These are phyloP conservation scores for Xenopus petersii DNA, from an alignment of 2,797 vertebrate species.

Conservation along the genomic window DNA sequence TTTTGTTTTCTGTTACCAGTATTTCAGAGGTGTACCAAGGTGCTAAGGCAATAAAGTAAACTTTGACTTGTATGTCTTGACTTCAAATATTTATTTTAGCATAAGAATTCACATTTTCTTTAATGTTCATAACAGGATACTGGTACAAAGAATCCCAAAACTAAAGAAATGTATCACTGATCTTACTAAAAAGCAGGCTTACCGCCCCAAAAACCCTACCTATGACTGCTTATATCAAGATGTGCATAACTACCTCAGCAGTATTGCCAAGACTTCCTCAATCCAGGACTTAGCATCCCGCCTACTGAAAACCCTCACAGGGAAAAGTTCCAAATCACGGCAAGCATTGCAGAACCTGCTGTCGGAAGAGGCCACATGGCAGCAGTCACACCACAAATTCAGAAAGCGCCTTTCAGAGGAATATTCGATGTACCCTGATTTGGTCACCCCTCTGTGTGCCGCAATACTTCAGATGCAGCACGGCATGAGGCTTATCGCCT, in stretches of 20 bases:
- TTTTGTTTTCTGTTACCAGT: too few relatives aligned
- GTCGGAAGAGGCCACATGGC: conserved; percentile 90
- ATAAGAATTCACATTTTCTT: not conserved
- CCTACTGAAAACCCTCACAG: conserved; percentile 73
- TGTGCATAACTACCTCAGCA: conserved; percentile 83
- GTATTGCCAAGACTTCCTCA: conserved; percentile 74
- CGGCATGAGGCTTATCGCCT: conserved; percentile 87
- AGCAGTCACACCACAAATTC: conserved; percentile 87
- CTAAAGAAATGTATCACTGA: conserved; percentile 77
- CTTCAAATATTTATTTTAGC: not conserved
- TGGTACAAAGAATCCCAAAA: conserved; percentile 82
- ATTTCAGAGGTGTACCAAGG: not conserved
- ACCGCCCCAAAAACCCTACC: conserved; percentile 72
- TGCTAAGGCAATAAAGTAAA: not conserved
- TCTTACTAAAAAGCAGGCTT: conserved; percentile 88
- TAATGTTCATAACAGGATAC: conserved; percentile 66
- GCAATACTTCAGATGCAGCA: conserved; percentile 86
- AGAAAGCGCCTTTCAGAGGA: conserved; percentile 78
- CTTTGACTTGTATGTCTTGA: not conserved
- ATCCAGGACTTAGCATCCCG: conserved; percentile 80
- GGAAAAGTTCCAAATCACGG: conserved; percentile 65
- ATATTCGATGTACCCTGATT: conserved; percentile 82
- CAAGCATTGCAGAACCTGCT: conserved; percentile 74
- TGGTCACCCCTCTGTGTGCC: conserved; percentile 73
- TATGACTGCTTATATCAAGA: conserved; percentile 86